These are phyloP conservation scores for Megalops cyprinoides DNA, from an alignment of 2,797 vertebrate genomes.

Conservation along the genomic window DNA sequence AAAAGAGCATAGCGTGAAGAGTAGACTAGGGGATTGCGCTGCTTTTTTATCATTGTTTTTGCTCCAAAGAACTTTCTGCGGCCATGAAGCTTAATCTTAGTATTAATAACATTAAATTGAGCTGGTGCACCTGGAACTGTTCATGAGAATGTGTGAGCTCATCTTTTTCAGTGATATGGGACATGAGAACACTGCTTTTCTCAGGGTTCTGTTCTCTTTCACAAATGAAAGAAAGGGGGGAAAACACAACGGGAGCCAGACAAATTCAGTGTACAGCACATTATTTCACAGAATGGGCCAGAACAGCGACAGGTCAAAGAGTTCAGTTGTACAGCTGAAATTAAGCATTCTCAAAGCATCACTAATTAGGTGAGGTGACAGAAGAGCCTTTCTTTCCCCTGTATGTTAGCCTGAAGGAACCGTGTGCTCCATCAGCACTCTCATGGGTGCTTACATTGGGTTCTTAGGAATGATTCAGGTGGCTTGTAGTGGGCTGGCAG, in stretches of 20 bases:
- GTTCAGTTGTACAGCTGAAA: not conserved
- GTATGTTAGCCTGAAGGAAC: not conserved
- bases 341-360: not conserved
- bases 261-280: not conserved
- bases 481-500: not conserved
- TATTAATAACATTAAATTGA: too few species aligned
- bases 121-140: too few species aligned
- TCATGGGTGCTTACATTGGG: not conserved
- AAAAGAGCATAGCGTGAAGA: too few species aligned
- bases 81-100: not conserved
- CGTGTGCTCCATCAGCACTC: not conserved
- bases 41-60: too few species aligned
- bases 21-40: too few species aligned
- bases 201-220: too few species aligned
- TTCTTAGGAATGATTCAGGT: not conserved
- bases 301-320: not conserved
- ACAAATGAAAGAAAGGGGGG: not conserved
- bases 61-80: too few species aligned
- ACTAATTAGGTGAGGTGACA: not conserved
- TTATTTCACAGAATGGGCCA: not conserved
- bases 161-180: too few species aligned
- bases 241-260: not conserved
- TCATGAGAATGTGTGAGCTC: not conserved
- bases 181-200: not conserved
- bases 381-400: too few species aligned